Evolutionary conservation across 2,888 invertebrate species (phyloP).

Genomic region (Nephrotoma guestfalica): DNA sequence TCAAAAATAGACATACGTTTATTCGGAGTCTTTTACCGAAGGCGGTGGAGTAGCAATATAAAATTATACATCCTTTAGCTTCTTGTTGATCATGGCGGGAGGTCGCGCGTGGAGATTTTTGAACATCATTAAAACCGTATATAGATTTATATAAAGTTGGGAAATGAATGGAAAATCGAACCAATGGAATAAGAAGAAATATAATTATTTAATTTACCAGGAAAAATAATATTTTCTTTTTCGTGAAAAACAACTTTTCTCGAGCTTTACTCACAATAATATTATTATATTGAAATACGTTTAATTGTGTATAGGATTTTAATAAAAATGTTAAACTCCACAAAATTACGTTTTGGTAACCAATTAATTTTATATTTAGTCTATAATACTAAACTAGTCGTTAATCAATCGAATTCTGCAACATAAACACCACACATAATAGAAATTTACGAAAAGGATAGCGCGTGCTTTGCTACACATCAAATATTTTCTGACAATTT

Average conservation of each 20-base stretch:
- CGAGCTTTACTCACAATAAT: not conserved
- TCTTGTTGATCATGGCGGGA: not conserved
- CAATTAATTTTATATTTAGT: not conserved
- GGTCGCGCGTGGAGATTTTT: not conserved
- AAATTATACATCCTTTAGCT: not conserved
- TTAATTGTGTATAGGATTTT: not conserved
- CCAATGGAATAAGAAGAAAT: not conserved
- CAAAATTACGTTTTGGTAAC: not conserved
- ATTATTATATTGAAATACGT: not conserved
- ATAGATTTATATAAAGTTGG: not conserved
- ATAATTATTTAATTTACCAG: not conserved
- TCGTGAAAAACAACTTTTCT: not conserved
- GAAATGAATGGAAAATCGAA: not conserved
- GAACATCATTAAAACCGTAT: not conserved
- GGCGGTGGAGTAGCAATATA: not conserved
- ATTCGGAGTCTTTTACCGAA: not conserved
- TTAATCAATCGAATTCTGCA: too few relatives aligned
- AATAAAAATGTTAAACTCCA: not conserved
- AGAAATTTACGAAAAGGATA: not conserved
- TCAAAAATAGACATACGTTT: not conserved
- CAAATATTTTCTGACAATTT: not conserved
- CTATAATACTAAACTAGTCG: not conserved
- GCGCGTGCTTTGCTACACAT: not conserved
- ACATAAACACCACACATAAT: not conserved
- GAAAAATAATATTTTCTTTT: not conserved